phyloP scores from a whole-genome alignment of 30 jellyfish, hydroid and myxozoan genomes.

The Chrysaora quinquecirrha region DNA sequence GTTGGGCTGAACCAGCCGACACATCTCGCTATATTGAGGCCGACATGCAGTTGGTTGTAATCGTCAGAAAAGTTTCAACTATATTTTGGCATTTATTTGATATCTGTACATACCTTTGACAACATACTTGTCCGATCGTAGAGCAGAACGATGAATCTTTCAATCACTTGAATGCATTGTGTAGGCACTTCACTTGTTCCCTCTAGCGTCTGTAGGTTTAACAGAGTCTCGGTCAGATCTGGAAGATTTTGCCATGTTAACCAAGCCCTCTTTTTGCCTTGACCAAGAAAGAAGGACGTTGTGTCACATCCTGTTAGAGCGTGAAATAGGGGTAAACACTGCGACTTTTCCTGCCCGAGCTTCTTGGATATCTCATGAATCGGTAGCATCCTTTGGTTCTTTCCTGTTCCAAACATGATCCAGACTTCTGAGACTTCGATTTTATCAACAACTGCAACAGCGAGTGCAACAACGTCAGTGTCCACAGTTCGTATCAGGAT shows the following conservation, averaged over 20 bases:
- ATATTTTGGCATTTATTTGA: too few species aligned
- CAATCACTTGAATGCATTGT: not conserved
- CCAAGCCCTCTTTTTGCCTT: conserved; percentile 29
- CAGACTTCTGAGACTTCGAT: not conserved
- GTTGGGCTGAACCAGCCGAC: too few species aligned
- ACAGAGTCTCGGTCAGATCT: not conserved
- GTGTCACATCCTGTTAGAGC: too few species aligned
- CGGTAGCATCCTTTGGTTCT: conserved; percentile 16
- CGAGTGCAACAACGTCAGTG: conserved; percentile 16
- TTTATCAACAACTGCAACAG: not conserved
- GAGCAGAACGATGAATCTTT: not conserved
- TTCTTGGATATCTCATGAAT: conserved; percentile 5
- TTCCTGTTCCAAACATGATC: conserved; percentile 42
- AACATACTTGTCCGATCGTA: too few species aligned
- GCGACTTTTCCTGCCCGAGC: not conserved
- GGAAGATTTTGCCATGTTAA: not conserved
- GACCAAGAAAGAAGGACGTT: too few species aligned
- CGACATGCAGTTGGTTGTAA: too few species aligned
- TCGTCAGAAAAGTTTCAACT: too few species aligned
- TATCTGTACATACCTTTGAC: too few species aligned
- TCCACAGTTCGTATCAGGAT: conserved; percentile 16
- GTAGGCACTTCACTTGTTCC: too few species aligned
- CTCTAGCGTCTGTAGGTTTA: not conserved
- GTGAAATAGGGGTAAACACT: too few species aligned
- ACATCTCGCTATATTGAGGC: too few species aligned